A percentile compares a stretch with the other conserved stretches of the same genome.
These are phyloP conservation scores for Hetaerina americana DNA, from an alignment of 1,140 invertebrate species.

Conservation along the genomic window DNA sequence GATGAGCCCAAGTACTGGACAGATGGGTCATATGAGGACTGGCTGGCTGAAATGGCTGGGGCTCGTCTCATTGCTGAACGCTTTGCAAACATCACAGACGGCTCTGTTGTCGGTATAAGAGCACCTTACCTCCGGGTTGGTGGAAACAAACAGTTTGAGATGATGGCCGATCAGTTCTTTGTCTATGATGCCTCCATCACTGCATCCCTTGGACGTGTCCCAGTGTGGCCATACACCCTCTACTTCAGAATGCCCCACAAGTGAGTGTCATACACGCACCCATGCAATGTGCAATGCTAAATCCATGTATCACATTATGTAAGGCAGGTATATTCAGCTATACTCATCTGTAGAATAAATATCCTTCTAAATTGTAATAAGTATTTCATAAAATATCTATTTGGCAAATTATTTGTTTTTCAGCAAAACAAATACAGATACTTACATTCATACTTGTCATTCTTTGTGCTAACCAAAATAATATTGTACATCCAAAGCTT, in stretches of 20 bases:
- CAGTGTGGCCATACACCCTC: constrained; percentile 90
- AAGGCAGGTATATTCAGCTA: too few relatives aligned
- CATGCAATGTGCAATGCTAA: too few relatives aligned
- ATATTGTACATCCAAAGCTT: too few relatives aligned
- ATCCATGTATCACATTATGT: too few relatives aligned
- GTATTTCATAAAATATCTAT: too few relatives aligned
- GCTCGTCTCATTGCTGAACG: constrained; percentile 71
- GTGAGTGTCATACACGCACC: too few relatives aligned
- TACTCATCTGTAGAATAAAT: too few relatives aligned
- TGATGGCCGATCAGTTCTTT: constrained; percentile 92
- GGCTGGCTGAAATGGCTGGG: constrained; percentile 93
- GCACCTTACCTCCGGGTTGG: constrained; percentile 83
- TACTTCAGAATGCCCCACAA: constrained; percentile 86
- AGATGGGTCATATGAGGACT: constrained; percentile 76
- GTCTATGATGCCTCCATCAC: constrained; percentile 91
- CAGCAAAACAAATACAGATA: too few relatives aligned
- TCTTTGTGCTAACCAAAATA: too few relatives aligned
- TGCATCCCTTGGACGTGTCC: constrained; percentile 70
- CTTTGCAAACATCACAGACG: constrained; percentile 84
- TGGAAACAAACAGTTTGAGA: constrained; percentile 89
- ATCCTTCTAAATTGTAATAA: too few relatives aligned
- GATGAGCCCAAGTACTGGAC: constrained; percentile 83
- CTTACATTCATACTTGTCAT: too few relatives aligned
- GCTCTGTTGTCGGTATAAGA: constrained; percentile 74
- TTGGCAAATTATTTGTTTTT: too few relatives aligned